Evolutionary conservation across 2,113 vertebrate species (phyloP), one percentile per base, ranked within the genome.

Genomic region (Vimba vimba): DNA sequence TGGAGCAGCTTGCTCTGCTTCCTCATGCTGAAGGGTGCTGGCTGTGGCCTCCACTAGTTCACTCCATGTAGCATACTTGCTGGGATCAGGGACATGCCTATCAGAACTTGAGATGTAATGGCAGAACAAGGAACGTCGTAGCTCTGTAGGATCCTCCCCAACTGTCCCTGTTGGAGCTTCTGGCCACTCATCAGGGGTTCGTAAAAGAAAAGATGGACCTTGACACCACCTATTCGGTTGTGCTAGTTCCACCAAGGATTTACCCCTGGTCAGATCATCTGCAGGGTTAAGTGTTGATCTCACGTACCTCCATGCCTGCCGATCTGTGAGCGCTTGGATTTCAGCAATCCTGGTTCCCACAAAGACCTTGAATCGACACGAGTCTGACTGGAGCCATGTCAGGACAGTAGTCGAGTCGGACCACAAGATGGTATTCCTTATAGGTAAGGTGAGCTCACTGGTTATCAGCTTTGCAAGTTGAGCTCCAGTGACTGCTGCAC

Each of bases 401-500:
- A 60, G 59, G 9, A 60, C 59, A 10, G 59, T n/a, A 3, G 23
- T 60, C 2, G 9, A 60, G 23, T 60, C 59, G 4, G 59, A 60
- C 57, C 83, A 85, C 52, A 86, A 15, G 11, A 43, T 33, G 15
- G 27, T 43, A 47, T 50, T 43, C 23, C 43, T 33, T 6, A 83
- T 30, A 2, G 25, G 25, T 13, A 86, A n/a, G 2, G 55, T 86
- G 6, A 86, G 77, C n/a, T 81, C 66, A 9, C 19, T 52, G 6
- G 27, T 3, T 19, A 82, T 39, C 6, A 75, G 0, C n/a, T 50
- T 45, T 4, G 71, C 55, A 9, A 87, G 36, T 73, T 87, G 79
- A 10, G 71, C 81, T 66, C 73, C 80, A 23, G 57, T 83, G 11
- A 87, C 60, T 21, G 79, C 86, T 7, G 75, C 73, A 36, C 36